These are phyloP conservation scores for Gortyna flavago DNA, from an alignment of 2,888 invertebrate species.

Conservation along the genomic window DNA sequence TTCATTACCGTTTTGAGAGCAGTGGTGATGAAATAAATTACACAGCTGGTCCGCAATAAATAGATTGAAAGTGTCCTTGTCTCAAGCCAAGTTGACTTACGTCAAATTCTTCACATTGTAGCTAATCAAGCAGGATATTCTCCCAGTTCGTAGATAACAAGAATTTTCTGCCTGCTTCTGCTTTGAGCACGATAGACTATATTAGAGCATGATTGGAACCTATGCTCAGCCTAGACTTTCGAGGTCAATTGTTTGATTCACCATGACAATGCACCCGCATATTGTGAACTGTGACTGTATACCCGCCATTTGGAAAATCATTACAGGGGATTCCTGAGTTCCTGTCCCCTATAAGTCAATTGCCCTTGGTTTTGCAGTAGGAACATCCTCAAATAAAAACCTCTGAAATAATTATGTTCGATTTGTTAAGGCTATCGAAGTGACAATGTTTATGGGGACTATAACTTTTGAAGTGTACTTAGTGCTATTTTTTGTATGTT, in stretches of 20 bases:
- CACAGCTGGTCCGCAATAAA: neutral
- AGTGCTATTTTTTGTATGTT: neutral
- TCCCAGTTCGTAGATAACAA: neutral
- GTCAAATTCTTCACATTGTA: neutral
- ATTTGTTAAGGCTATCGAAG: neutral
- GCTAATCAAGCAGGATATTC: neutral
- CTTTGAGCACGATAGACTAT: no score
- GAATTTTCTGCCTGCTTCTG: neutral
- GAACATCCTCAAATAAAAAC: neutral
- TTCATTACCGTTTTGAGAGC: neutral
- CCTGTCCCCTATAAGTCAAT: slow-evolving; percentile 8
- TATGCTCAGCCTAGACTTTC: slow-evolving; percentile 33
- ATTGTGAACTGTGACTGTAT: neutral
- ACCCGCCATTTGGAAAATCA: slow-evolving; percentile 15
- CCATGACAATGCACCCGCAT: slow-evolving; percentile 44
- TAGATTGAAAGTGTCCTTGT: neutral
- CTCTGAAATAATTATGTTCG: neutral
- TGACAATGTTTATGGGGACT: neutral
- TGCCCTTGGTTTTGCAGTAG: neutral
- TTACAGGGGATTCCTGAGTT: slow-evolving; percentile 25
- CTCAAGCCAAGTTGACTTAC: neutral
- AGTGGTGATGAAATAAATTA: neutral
- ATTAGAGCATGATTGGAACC: slow-evolving; percentile 9
- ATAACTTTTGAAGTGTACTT: neutral
- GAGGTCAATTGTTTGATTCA: slow-evolving; percentile 38